phyloP scores from a whole-genome alignment of 2,113 vertebrate genomes.

The Salvelinus fontinalis region DNA sequence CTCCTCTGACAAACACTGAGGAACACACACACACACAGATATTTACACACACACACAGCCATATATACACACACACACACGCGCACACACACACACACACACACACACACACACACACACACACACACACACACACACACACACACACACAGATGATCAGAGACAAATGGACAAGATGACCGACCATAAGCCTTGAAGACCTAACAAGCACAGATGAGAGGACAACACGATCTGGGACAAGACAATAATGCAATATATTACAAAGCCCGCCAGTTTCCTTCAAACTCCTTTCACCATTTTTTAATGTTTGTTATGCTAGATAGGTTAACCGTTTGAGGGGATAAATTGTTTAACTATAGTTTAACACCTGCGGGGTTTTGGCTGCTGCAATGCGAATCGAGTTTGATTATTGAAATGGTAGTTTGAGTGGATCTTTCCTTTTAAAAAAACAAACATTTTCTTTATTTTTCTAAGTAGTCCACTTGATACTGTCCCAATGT shows the following conservation, averaged over 20 bases:
- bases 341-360: no score
- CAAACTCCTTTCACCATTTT: neutral
- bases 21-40: no score
- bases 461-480: no score
- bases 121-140: neutral
- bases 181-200: neutral
- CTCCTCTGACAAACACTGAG: constrained; percentile 61
- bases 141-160: neutral
- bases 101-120: neutral
- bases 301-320: neutral
- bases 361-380: no score
- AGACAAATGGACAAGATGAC: neutral
- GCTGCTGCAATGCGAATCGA: no score
- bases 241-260: no score
- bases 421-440: neutral
- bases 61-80: neutral
- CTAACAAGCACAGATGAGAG: neutral
- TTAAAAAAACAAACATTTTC: no score
- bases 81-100: neutral
- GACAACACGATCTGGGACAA: neutral
- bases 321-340: neutral
- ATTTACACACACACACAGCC: no score
- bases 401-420: neutral
- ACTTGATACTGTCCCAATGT: no score
- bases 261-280: neutral